Evolutionary conservation across 2,888 invertebrate species (phyloP), one percentile per base, ranked within the genome.

Genomic region (Melipona beecheii): DNA sequence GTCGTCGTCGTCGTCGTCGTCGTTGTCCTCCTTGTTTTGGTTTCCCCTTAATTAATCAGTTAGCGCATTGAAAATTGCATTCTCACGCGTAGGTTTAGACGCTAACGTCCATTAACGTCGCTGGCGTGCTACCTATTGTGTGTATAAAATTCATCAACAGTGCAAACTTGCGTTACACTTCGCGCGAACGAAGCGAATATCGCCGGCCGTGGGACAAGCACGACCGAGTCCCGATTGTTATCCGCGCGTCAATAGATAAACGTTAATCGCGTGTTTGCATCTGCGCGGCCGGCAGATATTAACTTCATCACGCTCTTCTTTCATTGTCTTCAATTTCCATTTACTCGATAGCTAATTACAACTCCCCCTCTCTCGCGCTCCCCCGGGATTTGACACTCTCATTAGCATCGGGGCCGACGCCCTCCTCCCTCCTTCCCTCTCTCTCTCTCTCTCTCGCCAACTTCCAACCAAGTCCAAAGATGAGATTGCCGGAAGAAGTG

Each of bases 341-440:
- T 84, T 78, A 75, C 85, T 85, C 79, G 85, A 86, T 89, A 87
- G 87, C 86, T 90, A 90, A 91, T 91, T 81, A 78, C 31, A 83
- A 69, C 84, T 76, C 73, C 72, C 72, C 56, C 73, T 69, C 72
- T 64, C 75, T 76, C 21, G 66, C 58, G 52, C 52, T 52, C 52
- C 11, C 21, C 9, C 52, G 82, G 77, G 84, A 88, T 90, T 90
- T 91, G 91, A 91, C 90, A 84, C 90, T 91, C 87, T 90, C 88
- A 91, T 91, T 90, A 91, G 79, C 82, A 74, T 78, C 77, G 50
- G 58, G 66, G 31, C 43, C 50, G 69, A 60, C 73, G 69, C 62
- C 78, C 68, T 71, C 58, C 70, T 15, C 56, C 50, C 50, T 9
- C 9, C 1, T 1, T 11, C 43, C 11, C 43, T 9, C 36, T 0